Evolutionary conservation across 2,797 vertebrate species (phyloP).

Genomic region (Falco peregrinus): DNA sequence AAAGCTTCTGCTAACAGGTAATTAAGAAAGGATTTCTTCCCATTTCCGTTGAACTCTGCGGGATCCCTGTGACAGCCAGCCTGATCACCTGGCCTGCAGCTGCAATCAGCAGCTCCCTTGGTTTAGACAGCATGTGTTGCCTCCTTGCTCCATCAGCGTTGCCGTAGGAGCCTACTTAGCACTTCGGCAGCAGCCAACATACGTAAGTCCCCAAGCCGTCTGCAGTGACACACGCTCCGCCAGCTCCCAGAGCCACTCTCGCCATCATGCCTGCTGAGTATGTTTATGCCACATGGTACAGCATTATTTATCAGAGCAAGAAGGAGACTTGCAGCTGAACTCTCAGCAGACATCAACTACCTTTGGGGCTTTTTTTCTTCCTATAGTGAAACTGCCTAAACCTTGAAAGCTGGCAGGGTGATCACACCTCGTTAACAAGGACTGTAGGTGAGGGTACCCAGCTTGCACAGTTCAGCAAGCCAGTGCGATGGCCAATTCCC

Average conservation of each 20-base stretch:
- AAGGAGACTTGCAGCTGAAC: background rate
- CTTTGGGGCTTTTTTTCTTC: background rate
- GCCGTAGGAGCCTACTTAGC: background rate
- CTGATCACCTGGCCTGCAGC: background rate
- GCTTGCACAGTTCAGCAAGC: background rate
- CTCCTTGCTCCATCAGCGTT: fast-evolving
- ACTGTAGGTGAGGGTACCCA: background rate
- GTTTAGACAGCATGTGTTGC: fast-evolving
- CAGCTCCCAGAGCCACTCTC: background rate
- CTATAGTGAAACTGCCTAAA: background rate
- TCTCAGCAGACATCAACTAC: background rate
- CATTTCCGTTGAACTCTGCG: background rate
- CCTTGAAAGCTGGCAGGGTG: background rate
- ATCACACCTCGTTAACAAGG: fast-evolving
- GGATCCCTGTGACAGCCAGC: background rate
- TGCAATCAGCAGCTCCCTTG: background rate
- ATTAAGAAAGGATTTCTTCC: background rate
- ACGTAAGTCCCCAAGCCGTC: background rate
- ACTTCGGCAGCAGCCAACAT: background rate
- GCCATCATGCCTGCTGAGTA: fast-evolving
- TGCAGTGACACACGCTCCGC: background rate
- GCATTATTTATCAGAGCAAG: background rate
- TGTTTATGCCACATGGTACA: background rate
- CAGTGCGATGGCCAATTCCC: background rate
- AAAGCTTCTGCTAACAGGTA: background rate